Evolutionary conservation across 2,113 vertebrate species (phyloP), one percentile per base, ranked within the genome.

Genomic region (Rhagologus leucostigma): DNA sequence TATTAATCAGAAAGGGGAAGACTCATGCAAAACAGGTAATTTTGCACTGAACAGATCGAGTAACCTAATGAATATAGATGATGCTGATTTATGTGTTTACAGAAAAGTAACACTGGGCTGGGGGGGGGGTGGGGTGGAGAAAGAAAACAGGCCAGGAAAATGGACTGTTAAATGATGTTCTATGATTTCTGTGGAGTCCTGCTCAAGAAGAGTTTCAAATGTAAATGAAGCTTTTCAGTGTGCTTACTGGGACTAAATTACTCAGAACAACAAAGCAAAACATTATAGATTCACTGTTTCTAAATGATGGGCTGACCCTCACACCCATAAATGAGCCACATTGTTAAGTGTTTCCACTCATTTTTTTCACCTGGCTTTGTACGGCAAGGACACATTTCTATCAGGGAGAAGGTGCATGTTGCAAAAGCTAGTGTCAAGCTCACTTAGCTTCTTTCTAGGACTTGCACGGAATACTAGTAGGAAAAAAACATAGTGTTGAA

Each of bases 21-120:
- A 97, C 84, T 91, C 68, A 96, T 97, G 94, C 93, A 97, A 98
- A 98, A 93, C 1, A 44, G 86, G 84, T 96, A 97, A 97, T 98
- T 97, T 98, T 97, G 91, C 91, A 96, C 91, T 56, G 96, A 98
- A 96, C 87, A 97, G 96, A 89, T 92, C 11, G 21, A 14, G 53
- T 85, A 97, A 87, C 90, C 64, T 97, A 97, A 98, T 97, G 97
- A 98, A 97, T 98, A 98, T 88, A 97, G 94, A 98, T 98, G 96
- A 95, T 96, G 64, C 76, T 98, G 98, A 98, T 98, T 97, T 98
- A 98, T 98, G 95, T 98, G 97, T 98, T 98, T 98, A 97, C 63
- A 63, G 92, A 94, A 96, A 97, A 97, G 67, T 71, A 92, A 84
- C 52, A 79, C 70, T 19, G 50, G 69, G 41, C 24, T 77, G 21